phyloP scores from a whole-genome alignment of 2,113 vertebrate genomes.

The Solea senegalensis region DNA sequence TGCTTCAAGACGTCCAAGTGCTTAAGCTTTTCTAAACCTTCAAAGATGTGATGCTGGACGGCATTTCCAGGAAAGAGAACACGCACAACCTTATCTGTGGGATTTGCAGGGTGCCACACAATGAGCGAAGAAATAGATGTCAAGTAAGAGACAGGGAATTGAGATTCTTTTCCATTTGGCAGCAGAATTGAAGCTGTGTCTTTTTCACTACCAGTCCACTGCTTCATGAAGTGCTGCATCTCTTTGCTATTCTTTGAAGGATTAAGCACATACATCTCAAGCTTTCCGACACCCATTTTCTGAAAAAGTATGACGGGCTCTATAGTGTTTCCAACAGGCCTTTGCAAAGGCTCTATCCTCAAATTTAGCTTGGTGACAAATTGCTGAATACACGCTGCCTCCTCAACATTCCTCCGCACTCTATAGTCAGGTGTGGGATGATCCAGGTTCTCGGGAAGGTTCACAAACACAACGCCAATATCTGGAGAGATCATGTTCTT shows the following conservation, averaged over 20 bases:
- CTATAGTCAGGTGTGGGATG: conserved; percentile 85
- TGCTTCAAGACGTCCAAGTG: conserved; percentile 95
- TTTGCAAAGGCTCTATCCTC: conserved; percentile 90
- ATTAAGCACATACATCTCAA: conserved; percentile 97
- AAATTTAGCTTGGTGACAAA: conserved; percentile 92
- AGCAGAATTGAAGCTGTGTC: conserved; percentile 89
- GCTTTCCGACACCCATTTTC: conserved; percentile 97
- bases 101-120: conserved; percentile 97
- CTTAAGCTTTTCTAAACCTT: conserved; percentile 96
- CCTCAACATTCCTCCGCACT: conserved; percentile 88
- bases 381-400: conserved; percentile 89
- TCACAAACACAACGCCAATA: conserved; percentile 94
- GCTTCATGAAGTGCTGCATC: conserved; percentile 94
- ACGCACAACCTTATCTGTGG: conserved; percentile 92
- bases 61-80: conserved; percentile 96
- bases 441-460: conserved; percentile 90
- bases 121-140: conserved; percentile 94
- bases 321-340: conserved; percentile 85
- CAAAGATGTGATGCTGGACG: conserved; percentile 91
- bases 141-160: conserved; percentile 90
- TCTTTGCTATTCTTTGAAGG: conserved; percentile 94
- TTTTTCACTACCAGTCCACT: conserved; percentile 92
- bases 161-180: conserved; percentile 90
- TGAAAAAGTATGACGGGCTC: conserved; percentile 95
- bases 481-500: conserved; percentile 98